phyloP scores from a whole-genome alignment of 2,797 vertebrate species.

The Lepilemur ruficaudatus region DNA sequence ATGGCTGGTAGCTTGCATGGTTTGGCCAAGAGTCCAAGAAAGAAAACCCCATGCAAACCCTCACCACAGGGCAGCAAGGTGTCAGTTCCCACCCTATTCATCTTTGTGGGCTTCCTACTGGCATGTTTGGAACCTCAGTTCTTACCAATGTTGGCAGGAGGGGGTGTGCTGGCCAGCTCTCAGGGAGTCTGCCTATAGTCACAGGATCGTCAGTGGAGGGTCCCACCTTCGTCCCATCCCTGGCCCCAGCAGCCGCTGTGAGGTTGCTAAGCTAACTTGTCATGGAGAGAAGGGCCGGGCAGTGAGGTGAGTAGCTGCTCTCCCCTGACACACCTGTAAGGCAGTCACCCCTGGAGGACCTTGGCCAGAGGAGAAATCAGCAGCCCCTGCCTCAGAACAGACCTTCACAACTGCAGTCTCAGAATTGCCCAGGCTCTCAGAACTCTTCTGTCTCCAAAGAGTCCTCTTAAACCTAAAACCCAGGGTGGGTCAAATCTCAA shows the following conservation, averaged over 20 bases:
- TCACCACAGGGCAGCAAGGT: neutral
- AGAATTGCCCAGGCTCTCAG: neutral
- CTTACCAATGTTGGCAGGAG: rapidly evolving
- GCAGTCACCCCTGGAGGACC: too few relatives aligned
- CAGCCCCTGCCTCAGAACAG: neutral
- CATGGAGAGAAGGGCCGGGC: rapidly evolving
- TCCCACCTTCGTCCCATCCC: neutral
- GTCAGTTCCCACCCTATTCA: rapidly evolving
- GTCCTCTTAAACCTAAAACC: neutral
- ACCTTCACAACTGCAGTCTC: neutral
- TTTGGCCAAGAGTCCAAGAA: neutral
- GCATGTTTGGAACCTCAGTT: too few relatives aligned
- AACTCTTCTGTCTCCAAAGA: neutral
- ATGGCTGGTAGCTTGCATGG: neutral
- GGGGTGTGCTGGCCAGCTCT: neutral
- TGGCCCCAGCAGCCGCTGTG: neutral
- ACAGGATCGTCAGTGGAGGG: neutral
- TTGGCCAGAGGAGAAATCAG: neutral
- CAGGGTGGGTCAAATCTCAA: neutral
- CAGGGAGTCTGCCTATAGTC: rapidly evolving
- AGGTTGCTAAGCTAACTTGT: neutral
- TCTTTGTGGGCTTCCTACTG: too few relatives aligned
- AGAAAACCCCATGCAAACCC: rapidly evolving
- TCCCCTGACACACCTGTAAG: neutral
- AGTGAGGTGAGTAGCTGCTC: rapidly evolving